Evolutionary conservation across 2,888 invertebrate species (phyloP), one percentile per base, ranked within the genome.

Genomic region (Corbicula japonica): DNA sequence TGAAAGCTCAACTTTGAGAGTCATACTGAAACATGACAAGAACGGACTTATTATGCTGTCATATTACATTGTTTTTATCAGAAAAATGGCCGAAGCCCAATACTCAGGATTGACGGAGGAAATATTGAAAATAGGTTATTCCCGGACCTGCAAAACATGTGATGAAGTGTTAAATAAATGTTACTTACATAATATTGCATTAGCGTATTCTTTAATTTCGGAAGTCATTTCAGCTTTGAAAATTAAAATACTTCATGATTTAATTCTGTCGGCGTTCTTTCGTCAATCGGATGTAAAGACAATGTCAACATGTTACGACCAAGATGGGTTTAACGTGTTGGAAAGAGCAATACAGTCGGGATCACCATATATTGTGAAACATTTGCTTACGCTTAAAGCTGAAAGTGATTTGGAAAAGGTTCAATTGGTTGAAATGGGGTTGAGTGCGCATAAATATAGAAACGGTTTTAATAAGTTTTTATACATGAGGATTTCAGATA

Each of bases 401-500:
- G 32, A 12, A 30, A 54, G 30, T n/a, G 30, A 54, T 30, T 4
- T 2, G 3, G 15, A 28, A 2, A 54, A 54, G 18, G 18, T 18
- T 5, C 1, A 28, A 10, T 30, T 54, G 32, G 5, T 54, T 18
- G 23, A 30, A 54, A 54, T 54, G 54, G 54, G 30, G 32, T 32
- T 54, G 4, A 54, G 32, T 12, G 54, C 30, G 12, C 30, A 32
- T 54, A 54, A 54, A 30, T 54, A 54, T 23, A 54, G 54, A 23
- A 1, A 12, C 28, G 30, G 15, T 18, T 15, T 32, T 12, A 23
- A 54, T 18, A 18, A 54, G 28, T 1, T 54, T 2, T 3, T n/a
- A 10, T 30, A 18, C 15, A 54, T 23, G 32, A 4, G 10, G 4
- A 54, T 54, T 18, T 12, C 54, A 3, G 32, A 54, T 3, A 8